These are phyloP conservation scores for Girardinus metallicus DNA, from an alignment of 2,797 vertebrate genomes.

Conservation along the genomic window DNA sequence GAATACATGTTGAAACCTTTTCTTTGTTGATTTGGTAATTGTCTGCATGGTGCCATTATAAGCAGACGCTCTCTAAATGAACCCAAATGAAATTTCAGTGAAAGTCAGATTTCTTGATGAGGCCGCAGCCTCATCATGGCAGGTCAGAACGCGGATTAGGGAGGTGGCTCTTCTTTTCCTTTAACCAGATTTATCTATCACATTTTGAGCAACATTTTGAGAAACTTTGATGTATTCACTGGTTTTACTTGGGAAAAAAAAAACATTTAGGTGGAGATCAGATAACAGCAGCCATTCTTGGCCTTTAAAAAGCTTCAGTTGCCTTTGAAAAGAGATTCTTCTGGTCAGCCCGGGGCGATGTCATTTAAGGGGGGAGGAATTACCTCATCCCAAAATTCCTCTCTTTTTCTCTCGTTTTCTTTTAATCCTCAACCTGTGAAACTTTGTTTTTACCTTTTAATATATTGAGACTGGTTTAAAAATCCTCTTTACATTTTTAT, in stretches of 20 bases:
- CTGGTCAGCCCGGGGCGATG: conserved; percentile 63
- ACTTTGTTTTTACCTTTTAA: neutral
- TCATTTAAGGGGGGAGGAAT: conserved; percentile 58
- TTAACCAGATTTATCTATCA: conserved; percentile 22
- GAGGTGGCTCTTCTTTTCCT: neutral
- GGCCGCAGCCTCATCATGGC: neutral
- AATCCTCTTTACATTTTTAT: neutral
- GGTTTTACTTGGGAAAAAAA: conserved; percentile 43
- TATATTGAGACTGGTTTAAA: neutral
- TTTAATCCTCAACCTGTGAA: neutral
- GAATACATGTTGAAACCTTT: neutral
- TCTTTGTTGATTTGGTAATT: neutral
- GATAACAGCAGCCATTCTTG: conserved; percentile 69
- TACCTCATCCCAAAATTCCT: conserved; percentile 60
- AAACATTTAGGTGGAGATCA: conserved; percentile 67
- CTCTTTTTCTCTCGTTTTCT: conserved; percentile 12
- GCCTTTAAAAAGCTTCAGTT: conserved; percentile 65
- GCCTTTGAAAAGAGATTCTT: conserved; percentile 79
- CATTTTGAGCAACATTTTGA: conserved; percentile 46
- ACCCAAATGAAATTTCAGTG: neutral
- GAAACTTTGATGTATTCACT: conserved; percentile 72
- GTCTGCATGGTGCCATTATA: neutral
- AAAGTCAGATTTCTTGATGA: neutral
- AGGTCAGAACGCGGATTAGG: conserved; percentile 13
- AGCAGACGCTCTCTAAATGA: neutral